A percentile compares a stretch with the other conserved stretches of the same genome.
phyloP scores from a whole-genome alignment of 2,797 vertebrate genomes.

The Halcyon leucocephala region DNA sequence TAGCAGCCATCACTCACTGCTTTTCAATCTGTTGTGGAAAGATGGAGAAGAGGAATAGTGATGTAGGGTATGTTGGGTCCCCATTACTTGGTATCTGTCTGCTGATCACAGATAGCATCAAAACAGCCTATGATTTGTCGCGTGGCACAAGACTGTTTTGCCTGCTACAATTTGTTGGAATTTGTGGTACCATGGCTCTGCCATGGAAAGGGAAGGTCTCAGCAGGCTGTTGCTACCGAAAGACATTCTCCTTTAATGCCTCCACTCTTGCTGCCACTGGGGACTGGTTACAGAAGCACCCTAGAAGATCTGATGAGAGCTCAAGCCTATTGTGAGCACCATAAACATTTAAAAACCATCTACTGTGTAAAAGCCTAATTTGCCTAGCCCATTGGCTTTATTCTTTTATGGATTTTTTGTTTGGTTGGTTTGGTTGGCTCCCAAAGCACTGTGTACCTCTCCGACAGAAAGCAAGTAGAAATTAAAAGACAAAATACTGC shows the following conservation, averaged over 20 bases:
- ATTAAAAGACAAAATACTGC: background rate
- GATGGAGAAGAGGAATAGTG: background rate
- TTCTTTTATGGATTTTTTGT: background rate
- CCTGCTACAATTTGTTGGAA: background rate
- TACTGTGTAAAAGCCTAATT: conserved; percentile 3
- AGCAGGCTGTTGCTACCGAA: background rate
- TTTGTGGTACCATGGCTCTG: background rate
- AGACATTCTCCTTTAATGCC: background rate
- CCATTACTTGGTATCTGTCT: background rate
- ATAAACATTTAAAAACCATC: conserved; percentile 31
- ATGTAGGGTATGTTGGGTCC: background rate
- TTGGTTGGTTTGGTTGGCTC: background rate
- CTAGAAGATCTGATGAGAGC: background rate
- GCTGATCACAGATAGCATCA: background rate
- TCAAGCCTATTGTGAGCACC: background rate
- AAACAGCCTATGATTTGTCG: background rate
- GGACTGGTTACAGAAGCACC: background rate
- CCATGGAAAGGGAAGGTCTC: background rate
- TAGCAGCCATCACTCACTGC: background rate
- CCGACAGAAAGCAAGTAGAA: background rate
- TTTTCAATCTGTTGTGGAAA: background rate
- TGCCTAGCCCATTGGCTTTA: background rate
- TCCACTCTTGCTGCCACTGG: background rate
- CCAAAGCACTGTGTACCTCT: background rate
- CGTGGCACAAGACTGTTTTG: background rate